Percentiles rank a stretch among this genome's conserved stretches.
Evolutionary conservation across 1,140 invertebrate species (phyloP).

Genomic region (Whitmania pigra): DNA sequence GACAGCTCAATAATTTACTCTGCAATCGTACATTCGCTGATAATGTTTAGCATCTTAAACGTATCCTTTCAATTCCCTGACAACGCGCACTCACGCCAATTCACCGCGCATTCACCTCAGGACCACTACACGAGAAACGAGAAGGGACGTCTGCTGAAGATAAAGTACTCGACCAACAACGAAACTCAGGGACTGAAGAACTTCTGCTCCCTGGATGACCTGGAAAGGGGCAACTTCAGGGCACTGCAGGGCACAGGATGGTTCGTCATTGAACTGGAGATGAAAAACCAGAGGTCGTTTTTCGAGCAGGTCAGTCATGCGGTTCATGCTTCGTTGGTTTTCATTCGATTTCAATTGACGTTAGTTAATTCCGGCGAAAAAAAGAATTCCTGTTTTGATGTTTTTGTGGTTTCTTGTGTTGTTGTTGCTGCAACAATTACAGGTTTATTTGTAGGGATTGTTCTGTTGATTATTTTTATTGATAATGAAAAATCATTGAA

Average conservation of each 20-base stretch:
- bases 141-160: neutral
- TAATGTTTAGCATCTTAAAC: neutral
- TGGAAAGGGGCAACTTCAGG: neutral
- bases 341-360: no score
- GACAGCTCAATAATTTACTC: neutral
- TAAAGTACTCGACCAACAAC: neutral
- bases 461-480: no score
- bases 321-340: neutral
- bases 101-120: neutral
- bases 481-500: no score
- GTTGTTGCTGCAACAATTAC: no score
- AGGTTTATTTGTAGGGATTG: no score
- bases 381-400: no score
- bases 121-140: slow-evolving; percentile 11
- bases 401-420: no score
- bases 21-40: no score
- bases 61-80: neutral
- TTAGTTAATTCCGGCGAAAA: no score
- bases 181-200: neutral
- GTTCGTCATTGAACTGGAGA: slow-evolving; percentile 2
- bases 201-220: slow-evolving; percentile 10
- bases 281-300: neutral
- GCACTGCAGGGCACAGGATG: neutral
- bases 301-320: slow-evolving; percentile 18
- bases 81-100: neutral